A percentile compares a stretch with the other conserved stretches of the same genome.
These are phyloP conservation scores for Galbula dea DNA, from an alignment of 2,113 vertebrate species.

Conservation along the genomic window DNA sequence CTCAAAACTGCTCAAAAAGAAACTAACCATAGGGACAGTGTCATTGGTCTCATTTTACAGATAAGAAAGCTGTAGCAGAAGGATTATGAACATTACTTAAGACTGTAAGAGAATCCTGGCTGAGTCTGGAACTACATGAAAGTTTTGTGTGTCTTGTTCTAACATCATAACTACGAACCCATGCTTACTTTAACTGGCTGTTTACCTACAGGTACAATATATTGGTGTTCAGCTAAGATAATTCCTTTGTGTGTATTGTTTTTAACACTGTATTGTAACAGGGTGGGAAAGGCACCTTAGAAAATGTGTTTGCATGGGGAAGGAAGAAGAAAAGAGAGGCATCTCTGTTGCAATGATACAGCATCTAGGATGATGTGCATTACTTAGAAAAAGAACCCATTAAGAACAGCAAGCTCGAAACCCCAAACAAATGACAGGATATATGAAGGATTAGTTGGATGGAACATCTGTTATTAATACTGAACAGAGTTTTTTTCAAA, in stretches of 20 bases:
- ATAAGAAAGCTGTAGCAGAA: background rate
- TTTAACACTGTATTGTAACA: background rate
- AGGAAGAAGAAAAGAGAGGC: background rate
- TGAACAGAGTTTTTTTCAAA: slow-evolving; percentile 28
- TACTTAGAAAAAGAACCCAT: slow-evolving; percentile 18
- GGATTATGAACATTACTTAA: background rate
- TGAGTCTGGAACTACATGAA: background rate
- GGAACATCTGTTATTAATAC: slow-evolving; percentile 44
- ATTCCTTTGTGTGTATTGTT: background rate
- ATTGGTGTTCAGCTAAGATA: background rate
- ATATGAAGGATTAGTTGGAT: slow-evolving; percentile 17
- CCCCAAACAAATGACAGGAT: slow-evolving; percentile 43
- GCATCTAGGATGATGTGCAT: background rate
- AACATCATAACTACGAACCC: background rate
- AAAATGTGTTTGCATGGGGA: background rate
- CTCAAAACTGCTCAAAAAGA: background rate
- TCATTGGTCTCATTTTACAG: background rate
- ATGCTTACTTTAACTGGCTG: background rate
- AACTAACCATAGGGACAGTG: background rate
- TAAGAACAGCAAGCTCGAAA: slow-evolving; percentile 28
- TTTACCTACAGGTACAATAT: background rate
- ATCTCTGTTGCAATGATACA: background rate
- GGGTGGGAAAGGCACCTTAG: background rate
- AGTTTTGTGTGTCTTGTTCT: background rate
- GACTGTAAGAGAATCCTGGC: background rate